Evolutionary conservation across 2,797 vertebrate genomes (phyloP).

Genomic region (Takifugu ocellatus): DNA sequence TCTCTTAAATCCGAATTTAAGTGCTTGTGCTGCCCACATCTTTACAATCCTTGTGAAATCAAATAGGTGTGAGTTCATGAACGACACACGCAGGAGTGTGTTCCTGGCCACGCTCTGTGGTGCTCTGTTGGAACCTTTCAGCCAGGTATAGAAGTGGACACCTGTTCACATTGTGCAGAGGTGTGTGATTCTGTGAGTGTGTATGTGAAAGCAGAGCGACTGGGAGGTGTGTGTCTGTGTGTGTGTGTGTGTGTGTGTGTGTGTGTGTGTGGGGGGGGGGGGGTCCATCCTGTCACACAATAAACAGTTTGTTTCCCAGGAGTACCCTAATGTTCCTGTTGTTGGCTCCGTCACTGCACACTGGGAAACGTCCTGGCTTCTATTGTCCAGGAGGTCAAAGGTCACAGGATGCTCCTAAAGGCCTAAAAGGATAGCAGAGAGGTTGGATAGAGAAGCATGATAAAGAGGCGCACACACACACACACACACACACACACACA

Average conservation of each 20-base stretch:
- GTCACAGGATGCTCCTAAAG: slow-evolving; percentile 84
- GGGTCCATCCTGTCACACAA: slow-evolving; percentile 80
- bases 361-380: slow-evolving; percentile 83
- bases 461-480: slow-evolving; percentile 57
- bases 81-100: too few species aligned
- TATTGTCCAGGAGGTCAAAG: slow-evolving; percentile 77
- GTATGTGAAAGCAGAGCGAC: slow-evolving; percentile 52
- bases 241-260: slow-evolving; percentile 47
- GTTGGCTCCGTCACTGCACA: slow-evolving; percentile 77
- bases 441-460: slow-evolving; percentile 76
- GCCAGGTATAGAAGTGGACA: slow-evolving; percentile 31
- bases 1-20: too few species aligned
- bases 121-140: slow-evolving; percentile 3
- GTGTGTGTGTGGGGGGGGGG: too few species aligned
- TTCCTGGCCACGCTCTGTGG: too few species aligned
- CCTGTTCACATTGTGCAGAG: slow-evolving; percentile 50
- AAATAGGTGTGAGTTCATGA: too few species aligned
- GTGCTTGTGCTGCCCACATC: too few species aligned
- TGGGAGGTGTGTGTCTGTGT: slow-evolving; percentile 21
- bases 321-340: slow-evolving; percentile 84
- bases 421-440: slow-evolving; percentile 78
- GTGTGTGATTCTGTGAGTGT: slow-evolving; percentile 47
- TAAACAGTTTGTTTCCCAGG: slow-evolving; percentile 87
- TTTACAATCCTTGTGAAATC: too few species aligned
- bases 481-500: not conserved